These are phyloP conservation scores for Drepana arcuata DNA, from an alignment of 1,140 invertebrate species.

Conservation along the genomic window DNA sequence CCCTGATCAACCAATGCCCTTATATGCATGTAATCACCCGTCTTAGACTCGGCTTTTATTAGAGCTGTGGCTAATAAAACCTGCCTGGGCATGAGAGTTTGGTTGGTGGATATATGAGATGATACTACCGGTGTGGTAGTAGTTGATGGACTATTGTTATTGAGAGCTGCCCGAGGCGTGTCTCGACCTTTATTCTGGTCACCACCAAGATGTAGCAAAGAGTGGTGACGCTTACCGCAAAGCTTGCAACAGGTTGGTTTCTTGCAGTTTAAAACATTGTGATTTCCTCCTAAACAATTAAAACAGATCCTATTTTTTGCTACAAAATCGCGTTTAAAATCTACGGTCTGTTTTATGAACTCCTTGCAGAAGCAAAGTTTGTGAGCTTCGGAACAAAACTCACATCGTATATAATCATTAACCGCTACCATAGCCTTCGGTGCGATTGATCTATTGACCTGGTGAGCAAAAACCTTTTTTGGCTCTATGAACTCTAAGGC, in stretches of 20 bases:
- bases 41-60: background rate
- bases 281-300: slow-evolving; percentile 4
- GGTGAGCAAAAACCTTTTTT: background rate
- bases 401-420: background rate
- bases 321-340: slow-evolving; percentile 1
- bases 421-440: background rate
- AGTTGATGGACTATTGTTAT: background rate
- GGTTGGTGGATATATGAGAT: background rate
- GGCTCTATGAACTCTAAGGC: background rate
- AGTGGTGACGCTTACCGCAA: background rate
- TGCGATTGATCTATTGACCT: background rate
- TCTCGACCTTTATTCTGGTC: background rate
- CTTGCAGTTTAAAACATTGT: background rate
- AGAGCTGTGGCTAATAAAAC: slow-evolving; percentile 1
- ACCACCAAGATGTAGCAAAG: background rate
- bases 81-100: background rate
- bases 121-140: background rate
- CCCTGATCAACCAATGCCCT: too few species aligned
- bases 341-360: background rate
- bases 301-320: slow-evolving; percentile 2
- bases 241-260: background rate
- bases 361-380: slow-evolving; percentile 3
- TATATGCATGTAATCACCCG: background rate
- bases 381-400: background rate
- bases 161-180: background rate